Conservation (phyloP, 1,140 invertebrate species). For the Xylocopa sonorina region DNA sequence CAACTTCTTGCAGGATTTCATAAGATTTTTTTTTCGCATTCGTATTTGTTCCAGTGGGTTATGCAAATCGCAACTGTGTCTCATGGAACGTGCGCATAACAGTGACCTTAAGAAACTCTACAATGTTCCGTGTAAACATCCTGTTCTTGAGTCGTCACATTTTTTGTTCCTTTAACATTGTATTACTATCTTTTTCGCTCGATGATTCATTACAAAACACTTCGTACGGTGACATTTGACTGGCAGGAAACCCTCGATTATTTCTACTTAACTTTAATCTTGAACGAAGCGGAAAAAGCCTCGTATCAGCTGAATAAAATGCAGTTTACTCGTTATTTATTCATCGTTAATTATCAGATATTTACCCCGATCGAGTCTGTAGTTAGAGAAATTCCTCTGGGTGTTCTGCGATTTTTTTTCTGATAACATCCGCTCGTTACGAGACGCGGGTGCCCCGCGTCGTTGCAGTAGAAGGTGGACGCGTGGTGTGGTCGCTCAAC, state of each 20-base stretch:
- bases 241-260: too few relatives aligned
- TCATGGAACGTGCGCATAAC: slow-evolving; percentile 18
- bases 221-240: too few relatives aligned
- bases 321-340: too few relatives aligned
- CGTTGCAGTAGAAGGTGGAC: background rate
- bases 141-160: background rate
- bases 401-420: too few relatives aligned
- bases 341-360: too few relatives aligned
- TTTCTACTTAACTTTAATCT: too few relatives aligned
- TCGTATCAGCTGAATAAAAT: too few relatives aligned
- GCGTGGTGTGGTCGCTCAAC: slow-evolving; percentile 17
- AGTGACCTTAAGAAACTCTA: slow-evolving; percentile 20
- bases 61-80: slow-evolving; percentile 24
- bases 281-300: too few relatives aligned
- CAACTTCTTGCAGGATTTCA: too few relatives aligned
- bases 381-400: too few relatives aligned
- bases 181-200: background rate
- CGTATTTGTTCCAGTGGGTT: background rate
- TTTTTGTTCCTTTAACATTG: background rate
- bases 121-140: slow-evolving; percentile 20
- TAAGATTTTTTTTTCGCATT: background rate
- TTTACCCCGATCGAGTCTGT: too few relatives aligned
- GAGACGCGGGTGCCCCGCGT: background rate
- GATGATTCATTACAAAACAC: too few relatives aligned
- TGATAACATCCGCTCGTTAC: background rate